phyloP scores from a whole-genome alignment of 2,113 vertebrate genomes.

The Leptocoma aspasia region DNA sequence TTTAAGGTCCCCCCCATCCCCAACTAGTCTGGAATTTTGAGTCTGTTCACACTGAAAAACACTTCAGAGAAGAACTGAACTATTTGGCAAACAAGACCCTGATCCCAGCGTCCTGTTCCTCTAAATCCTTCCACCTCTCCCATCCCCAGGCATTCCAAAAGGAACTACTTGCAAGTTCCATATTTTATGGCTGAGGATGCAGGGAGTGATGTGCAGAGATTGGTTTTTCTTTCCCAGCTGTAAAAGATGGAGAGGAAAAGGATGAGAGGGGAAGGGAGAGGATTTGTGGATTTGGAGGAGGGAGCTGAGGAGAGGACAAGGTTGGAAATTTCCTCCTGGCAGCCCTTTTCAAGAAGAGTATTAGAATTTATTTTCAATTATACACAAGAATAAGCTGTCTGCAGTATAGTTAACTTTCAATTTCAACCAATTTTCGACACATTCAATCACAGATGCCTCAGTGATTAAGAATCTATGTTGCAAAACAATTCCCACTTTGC shows the following conservation, averaged over 20 bases:
- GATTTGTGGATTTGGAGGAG: neutral
- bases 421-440: slow-evolving; percentile 81
- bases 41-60: neutral
- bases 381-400: slow-evolving; percentile 83
- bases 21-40: neutral
- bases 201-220: neutral
- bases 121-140: neutral
- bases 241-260: neutral
- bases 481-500: slow-evolving; percentile 85
- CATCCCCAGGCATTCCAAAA: neutral
- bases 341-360: slow-evolving; percentile 76
- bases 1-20: neutral
- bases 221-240: slow-evolving; percentile 29
- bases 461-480: slow-evolving; percentile 85
- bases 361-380: slow-evolving; percentile 89
- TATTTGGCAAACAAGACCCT: neutral
- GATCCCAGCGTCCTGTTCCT: neutral
- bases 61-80: neutral
- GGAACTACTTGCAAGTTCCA: neutral
- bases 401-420: slow-evolving; percentile 82
- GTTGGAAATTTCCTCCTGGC: slow-evolving; percentile 70
- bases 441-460: slow-evolving; percentile 83
- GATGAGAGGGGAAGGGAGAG: neutral
- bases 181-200: neutral
- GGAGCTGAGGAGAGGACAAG: neutral